These are phyloP conservation scores for Pungitius pungitius DNA, from an alignment of 2,113 vertebrate genomes.

Conservation along the genomic window DNA sequence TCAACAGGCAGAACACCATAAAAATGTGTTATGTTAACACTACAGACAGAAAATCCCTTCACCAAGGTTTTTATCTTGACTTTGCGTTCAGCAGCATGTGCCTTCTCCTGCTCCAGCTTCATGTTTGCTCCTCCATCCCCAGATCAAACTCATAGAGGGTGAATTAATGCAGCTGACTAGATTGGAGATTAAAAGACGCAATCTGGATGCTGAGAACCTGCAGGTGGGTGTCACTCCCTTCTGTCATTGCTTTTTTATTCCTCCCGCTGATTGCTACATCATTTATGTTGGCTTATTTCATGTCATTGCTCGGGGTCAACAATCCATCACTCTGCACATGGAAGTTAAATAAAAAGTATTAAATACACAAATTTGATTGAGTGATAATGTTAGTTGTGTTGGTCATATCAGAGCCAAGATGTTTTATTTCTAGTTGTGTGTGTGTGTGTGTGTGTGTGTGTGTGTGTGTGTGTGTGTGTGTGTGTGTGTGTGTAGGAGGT, in stretches of 20 bases:
- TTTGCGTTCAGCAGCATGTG: constrained; percentile 29
- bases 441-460: constrained; percentile 28
- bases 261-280: background rate
- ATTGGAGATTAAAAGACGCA: constrained; percentile 96
- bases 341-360: background rate
- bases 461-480: constrained; percentile 22
- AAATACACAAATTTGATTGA: background rate
- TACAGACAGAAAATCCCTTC: constrained; percentile 14
- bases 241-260: constrained; percentile 14
- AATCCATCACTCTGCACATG: background rate
- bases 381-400: background rate
- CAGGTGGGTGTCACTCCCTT: constrained; percentile 86
- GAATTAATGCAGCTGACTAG: constrained; percentile 98
- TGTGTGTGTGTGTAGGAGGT: constrained; percentile 78
- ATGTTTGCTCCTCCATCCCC: constrained; percentile 84
- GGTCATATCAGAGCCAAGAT: background rate
- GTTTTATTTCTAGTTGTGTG: background rate
- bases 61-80: constrained; percentile 12
- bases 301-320: constrained; percentile 41
- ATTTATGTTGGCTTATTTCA: constrained; percentile 28
- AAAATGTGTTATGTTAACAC: background rate
- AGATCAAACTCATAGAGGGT: constrained; percentile 98
- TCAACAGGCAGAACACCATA: background rate
- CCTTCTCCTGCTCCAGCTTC: constrained; percentile 52
- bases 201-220: constrained; percentile 92